A percentile compares a stretch with the other conserved stretches of the same genome.
Evolutionary conservation across 2,797 vertebrate species (phyloP).

Genomic region (Zalophus californianus): DNA sequence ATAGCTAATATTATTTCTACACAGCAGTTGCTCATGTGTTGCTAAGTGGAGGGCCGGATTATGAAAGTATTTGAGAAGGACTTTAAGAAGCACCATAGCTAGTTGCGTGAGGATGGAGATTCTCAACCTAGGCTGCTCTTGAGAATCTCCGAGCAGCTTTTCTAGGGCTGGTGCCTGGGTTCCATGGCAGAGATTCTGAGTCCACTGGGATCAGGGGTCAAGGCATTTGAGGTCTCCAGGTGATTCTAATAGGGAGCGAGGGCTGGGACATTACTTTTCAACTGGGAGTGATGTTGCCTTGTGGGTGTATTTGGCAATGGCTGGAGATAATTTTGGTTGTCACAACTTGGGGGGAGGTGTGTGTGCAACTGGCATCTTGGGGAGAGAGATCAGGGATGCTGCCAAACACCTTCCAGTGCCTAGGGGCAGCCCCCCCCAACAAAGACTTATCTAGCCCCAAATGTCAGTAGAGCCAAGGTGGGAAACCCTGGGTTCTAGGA

Average conservation of each 20-base stretch:
- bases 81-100: not conserved
- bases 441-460: not conserved
- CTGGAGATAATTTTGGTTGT: not conserved
- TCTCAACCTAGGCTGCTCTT: not conserved
- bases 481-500: not conserved
- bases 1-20: not conserved
- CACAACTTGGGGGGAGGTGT: not conserved
- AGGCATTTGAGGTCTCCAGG: not conserved
- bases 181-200: not conserved
- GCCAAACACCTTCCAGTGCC: not conserved
- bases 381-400: not conserved
- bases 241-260: not conserved
- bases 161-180: not conserved
- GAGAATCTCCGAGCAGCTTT: not conserved
- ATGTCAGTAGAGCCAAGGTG: not conserved
- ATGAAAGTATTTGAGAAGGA: not conserved
- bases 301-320: not conserved
- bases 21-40: not conserved
- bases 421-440: fast-evolving
- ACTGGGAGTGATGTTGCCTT: not conserved
- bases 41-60: not conserved
- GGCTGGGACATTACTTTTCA: not conserved
- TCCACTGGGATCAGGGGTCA: not conserved
- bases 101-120: not conserved
- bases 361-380: not conserved